Evolutionary conservation across 2,113 vertebrate species (phyloP).

Genomic region (Callospermophilus lateralis): DNA sequence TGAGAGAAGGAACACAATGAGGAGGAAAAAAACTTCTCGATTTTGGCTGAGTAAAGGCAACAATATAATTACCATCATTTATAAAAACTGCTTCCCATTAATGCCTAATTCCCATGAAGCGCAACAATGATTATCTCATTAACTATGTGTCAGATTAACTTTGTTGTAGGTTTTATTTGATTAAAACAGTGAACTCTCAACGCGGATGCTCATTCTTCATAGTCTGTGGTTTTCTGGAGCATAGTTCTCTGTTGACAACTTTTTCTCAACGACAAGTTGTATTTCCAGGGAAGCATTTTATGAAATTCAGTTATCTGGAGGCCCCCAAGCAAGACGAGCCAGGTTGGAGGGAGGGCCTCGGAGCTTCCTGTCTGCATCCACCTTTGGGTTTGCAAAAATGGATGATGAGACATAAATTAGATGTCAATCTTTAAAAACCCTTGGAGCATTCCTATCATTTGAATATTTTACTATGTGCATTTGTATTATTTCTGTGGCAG

Average conservation of each 20-base stretch:
- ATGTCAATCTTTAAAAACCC: background rate
- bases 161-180: constrained; percentile 68
- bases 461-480: background rate
- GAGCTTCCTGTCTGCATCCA: accelerated
- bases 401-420: background rate
- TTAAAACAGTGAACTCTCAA: constrained; percentile 60
- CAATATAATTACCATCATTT: constrained; percentile 75
- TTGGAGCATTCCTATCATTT: background rate
- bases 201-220: background rate
- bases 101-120: constrained; percentile 65
- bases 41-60: constrained; percentile 69
- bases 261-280: background rate
- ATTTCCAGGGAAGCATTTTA: constrained; percentile 12
- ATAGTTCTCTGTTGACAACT: background rate
- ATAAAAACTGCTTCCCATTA: constrained; percentile 71
- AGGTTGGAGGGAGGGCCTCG: background rate
- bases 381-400: background rate
- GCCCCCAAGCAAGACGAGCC: background rate
- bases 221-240: constrained; percentile 5
- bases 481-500: background rate
- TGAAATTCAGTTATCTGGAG: background rate
- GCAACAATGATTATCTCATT: constrained; percentile 73
- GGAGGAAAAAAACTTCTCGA: constrained; percentile 31
- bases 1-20: constrained; percentile 7
- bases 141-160: constrained; percentile 71